Conservation (phyloP, 2,888 invertebrate genomes). For the Mythimna vitellina region DNA sequence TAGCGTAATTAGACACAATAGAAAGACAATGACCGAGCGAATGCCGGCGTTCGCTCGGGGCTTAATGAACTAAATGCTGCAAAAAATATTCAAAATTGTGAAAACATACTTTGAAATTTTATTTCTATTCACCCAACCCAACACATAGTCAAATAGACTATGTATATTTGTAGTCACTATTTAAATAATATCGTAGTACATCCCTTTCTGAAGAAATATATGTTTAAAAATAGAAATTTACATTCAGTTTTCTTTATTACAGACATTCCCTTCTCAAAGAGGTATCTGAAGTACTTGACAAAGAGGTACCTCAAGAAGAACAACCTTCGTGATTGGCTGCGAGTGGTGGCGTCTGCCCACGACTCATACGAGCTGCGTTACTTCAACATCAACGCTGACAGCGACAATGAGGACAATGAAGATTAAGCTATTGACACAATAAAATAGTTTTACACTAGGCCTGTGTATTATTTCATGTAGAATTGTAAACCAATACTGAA, state of each 20-base stretch:
- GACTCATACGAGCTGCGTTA: constrained; percentile 99
- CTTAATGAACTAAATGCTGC: too few relatives aligned
- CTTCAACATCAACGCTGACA: constrained; percentile 97
- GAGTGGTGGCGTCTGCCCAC: constrained; percentile 99
- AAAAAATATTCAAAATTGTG: too few relatives aligned
- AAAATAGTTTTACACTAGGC: constrained; percentile 86
- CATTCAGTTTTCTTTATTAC: constrained; percentile 62
- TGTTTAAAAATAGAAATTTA: background rate
- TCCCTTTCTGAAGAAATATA: background rate
- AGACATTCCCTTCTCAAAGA: constrained; percentile 94
- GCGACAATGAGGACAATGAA: constrained; percentile 96
- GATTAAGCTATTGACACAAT: constrained; percentile 91
- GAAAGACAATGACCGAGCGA: too few relatives aligned
- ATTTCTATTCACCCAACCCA: too few relatives aligned
- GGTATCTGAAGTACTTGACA: constrained; percentile 99
- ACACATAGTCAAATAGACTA: too few relatives aligned
- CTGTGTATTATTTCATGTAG: constrained; percentile 53
- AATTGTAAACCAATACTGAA: background rate
- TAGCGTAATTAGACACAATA: too few relatives aligned
- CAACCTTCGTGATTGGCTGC: constrained; percentile 99
- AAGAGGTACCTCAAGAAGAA: constrained; percentile 99
- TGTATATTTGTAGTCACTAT: too few relatives aligned
- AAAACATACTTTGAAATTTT: too few relatives aligned
- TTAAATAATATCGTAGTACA: background rate
- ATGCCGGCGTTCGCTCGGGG: too few relatives aligned